Conservation (phyloP, 2,113 vertebrate species). For the Syngnathus typhle region DNA sequence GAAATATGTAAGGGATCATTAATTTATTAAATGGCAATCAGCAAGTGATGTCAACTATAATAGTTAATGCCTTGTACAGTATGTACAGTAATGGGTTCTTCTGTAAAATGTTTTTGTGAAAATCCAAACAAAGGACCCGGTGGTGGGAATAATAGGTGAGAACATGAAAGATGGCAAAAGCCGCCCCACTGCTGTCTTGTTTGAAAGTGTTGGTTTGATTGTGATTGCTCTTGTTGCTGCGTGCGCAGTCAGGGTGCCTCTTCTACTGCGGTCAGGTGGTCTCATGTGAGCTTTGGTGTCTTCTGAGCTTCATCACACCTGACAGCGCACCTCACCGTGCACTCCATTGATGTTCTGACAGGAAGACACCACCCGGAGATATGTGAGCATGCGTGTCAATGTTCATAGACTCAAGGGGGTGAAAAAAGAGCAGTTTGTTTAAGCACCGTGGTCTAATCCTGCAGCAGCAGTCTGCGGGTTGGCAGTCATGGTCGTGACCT, state of each 20-base stretch:
- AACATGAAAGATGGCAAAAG: conserved; percentile 3
- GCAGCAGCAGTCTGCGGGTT: conserved; percentile 2
- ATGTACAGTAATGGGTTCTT: too few relatives aligned
- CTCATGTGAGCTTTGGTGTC: conserved; percentile 28
- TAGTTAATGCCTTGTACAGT: too few relatives aligned
- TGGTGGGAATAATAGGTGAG: neutral
- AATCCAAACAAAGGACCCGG: neutral
- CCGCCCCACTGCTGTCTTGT: conserved; percentile 9
- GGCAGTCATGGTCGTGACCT: conserved; percentile 20
- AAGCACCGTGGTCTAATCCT: conserved; percentile 15
- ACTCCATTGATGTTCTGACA: conserved; percentile 59
- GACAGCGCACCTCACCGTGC: conserved; percentile 47
- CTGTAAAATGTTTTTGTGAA: too few relatives aligned
- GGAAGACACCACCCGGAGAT: conserved; percentile 37
- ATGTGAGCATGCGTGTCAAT: conserved; percentile 4
- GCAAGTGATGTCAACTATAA: neutral
- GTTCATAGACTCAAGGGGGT: conserved; percentile 3
- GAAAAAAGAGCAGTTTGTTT: conserved; percentile 13
- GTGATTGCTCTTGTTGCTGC: conserved; percentile 41
- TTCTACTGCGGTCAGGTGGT: conserved; percentile 51
- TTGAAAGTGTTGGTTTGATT: conserved; percentile 32
- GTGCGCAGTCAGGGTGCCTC: conserved; percentile 34
- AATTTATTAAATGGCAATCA: neutral
- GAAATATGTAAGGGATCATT: neutral
- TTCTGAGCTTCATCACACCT: conserved; percentile 55